Percentiles rank a stretch among this genome's conserved stretches.
These are phyloP conservation scores for Torymus aiolomorphi DNA, from an alignment of 2,888 invertebrate species.

Conservation along the genomic window DNA sequence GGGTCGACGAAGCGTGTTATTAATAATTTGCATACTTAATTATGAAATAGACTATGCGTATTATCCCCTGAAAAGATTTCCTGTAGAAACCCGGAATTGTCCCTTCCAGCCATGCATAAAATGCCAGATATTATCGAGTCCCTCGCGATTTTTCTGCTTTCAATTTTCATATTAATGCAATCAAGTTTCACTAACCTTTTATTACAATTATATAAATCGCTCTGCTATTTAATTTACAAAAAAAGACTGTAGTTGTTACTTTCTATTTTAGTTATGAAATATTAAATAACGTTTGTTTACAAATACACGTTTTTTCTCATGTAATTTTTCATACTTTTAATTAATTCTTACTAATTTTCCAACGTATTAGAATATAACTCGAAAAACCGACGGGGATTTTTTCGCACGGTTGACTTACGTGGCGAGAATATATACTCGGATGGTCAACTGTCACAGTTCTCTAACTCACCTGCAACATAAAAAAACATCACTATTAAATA, in stretches of 20 bases:
- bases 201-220: too few relatives aligned
- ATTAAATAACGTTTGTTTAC: too few relatives aligned
- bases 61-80: conserved; percentile 22
- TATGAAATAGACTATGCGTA: conserved; percentile 24
- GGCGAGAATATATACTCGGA: too few relatives aligned
- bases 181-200: background rate
- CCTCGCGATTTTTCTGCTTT: background rate
- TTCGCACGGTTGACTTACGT: background rate
- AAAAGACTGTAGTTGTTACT: too few relatives aligned
- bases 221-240: too few relatives aligned
- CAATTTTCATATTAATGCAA: background rate
- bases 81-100: conserved; percentile 17
- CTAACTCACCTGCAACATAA: conserved; percentile 39
- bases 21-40: conserved; percentile 46
- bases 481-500: background rate
- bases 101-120: background rate
- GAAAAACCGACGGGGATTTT: too few relatives aligned
- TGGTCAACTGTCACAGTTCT: background rate
- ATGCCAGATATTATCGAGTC: background rate
- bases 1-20: conserved; percentile 31
- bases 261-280: too few relatives aligned
- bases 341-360: too few relatives aligned
- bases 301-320: too few relatives aligned
- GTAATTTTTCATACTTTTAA: too few relatives aligned
- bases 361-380: too few relatives aligned